These are phyloP conservation scores for Polypedilum pembai DNA, from an alignment of 1,140 invertebrate species.

Conservation along the genomic window DNA sequence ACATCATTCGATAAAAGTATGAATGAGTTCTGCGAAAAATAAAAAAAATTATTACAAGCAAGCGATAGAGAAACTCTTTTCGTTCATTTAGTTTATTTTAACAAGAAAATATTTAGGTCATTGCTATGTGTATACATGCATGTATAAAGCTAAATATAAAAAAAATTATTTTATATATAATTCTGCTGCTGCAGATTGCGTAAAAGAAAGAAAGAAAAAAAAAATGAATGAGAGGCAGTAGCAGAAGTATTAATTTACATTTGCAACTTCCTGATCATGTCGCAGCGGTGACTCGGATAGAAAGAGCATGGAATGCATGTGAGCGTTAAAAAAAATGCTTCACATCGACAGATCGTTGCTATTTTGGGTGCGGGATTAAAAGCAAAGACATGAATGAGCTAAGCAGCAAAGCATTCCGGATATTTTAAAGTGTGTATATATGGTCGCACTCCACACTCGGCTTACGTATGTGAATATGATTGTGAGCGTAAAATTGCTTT, in stretches of 20 bases:
- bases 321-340: neutral
- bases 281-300: neutral
- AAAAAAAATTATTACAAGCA: too few relatives aligned
- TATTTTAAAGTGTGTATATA: slow-evolving; percentile 16
- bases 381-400: slow-evolving; percentile 26
- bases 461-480: neutral
- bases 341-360: neutral
- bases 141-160: neutral
- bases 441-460: neutral
- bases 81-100: neutral
- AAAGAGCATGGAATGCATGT: slow-evolving; percentile 3
- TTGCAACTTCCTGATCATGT: slow-evolving; percentile 16
- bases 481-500: neutral
- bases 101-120: neutral
- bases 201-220: neutral
- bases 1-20: too few relatives aligned
- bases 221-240: neutral
- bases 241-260: neutral
- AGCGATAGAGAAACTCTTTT: neutral
- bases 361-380: slow-evolving; percentile 25
- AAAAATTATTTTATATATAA: too few relatives aligned
- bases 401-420: slow-evolving; percentile 19
- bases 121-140: neutral
- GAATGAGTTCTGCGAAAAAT: too few relatives aligned
- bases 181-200: neutral